phyloP scores from a whole-genome alignment of 2,888 invertebrate species.

The Alloplasta piceator region DNA sequence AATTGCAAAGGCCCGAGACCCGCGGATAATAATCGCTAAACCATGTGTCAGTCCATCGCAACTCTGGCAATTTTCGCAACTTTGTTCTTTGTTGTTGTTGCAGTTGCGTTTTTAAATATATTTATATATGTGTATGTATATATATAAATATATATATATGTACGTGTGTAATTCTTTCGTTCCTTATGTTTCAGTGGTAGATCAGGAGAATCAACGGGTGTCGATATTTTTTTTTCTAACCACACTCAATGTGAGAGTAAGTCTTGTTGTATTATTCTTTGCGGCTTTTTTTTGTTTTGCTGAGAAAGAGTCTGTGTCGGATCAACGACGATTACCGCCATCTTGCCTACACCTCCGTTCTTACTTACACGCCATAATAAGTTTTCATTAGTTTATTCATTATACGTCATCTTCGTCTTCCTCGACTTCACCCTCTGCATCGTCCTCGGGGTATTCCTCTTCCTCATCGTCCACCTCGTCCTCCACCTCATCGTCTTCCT shows the following conservation, averaged over 20 bases:
- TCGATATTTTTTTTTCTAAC: constrained; percentile 78
- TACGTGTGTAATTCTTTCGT: constrained; percentile 65
- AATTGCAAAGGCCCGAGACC: constrained; percentile 81
- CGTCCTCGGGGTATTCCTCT: constrained; percentile 64
- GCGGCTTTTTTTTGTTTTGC: constrained; percentile 66
- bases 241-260: constrained; percentile 83
- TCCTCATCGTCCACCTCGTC: constrained; percentile 76
- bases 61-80: constrained; percentile 80
- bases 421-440: constrained; percentile 68
- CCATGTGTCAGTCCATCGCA: constrained; percentile 79
- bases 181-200: constrained; percentile 68
- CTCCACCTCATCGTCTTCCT: constrained; percentile 80
- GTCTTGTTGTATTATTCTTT: constrained; percentile 65
- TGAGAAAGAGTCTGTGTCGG: constrained; percentile 76
- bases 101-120: constrained; percentile 45
- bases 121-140: constrained; percentile 28
- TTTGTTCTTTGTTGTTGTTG: constrained; percentile 62
- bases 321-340: constrained; percentile 78
- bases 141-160: constrained; percentile 32
- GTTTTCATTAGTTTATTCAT: constrained; percentile 78
- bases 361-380: constrained; percentile 77
- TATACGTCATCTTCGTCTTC: constrained; percentile 82
- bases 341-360: constrained; percentile 78
- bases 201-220: constrained; percentile 78
- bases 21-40: constrained; percentile 56